phyloP scores from a whole-genome alignment of 2,113 vertebrate species.

The Oplegnathus fasciatus region DNA sequence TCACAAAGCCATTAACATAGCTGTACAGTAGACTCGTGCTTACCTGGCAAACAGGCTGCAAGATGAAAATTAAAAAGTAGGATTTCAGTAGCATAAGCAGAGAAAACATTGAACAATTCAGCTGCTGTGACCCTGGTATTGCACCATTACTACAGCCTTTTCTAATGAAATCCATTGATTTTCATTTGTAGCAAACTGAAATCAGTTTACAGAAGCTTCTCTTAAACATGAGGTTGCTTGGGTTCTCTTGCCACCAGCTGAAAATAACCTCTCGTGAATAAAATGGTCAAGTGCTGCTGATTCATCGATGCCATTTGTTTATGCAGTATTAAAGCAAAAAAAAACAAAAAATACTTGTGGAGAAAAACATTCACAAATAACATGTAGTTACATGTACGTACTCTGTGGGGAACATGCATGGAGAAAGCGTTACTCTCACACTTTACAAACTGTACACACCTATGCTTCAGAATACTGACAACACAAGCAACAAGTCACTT shows the following conservation, averaged over 20 bases:
- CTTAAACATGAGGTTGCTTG: neutral
- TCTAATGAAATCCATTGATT: conserved; percentile 10
- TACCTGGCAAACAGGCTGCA: neutral
- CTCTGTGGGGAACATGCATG: neutral
- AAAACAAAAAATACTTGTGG: neutral
- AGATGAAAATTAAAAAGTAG: neutral
- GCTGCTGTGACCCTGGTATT: neutral
- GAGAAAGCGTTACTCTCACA: neutral
- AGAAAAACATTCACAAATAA: neutral
- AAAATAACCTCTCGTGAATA: neutral
- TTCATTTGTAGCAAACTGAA: neutral
- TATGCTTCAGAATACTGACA: neutral
- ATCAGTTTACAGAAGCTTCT: neutral
- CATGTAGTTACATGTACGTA: neutral
- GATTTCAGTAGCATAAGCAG: neutral
- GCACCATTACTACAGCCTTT: neutral
- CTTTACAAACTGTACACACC: neutral
- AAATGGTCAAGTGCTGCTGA: neutral
- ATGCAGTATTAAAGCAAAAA: neutral
- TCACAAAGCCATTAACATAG: neutral
- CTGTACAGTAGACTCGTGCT: neutral
- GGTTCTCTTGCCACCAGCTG: neutral
- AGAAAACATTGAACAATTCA: neutral
- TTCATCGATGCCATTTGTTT: conserved; percentile 1
- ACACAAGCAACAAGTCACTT: neutral